Evolutionary conservation across 2,113 vertebrate genomes (phyloP).

Genomic region (Scomber colias): DNA sequence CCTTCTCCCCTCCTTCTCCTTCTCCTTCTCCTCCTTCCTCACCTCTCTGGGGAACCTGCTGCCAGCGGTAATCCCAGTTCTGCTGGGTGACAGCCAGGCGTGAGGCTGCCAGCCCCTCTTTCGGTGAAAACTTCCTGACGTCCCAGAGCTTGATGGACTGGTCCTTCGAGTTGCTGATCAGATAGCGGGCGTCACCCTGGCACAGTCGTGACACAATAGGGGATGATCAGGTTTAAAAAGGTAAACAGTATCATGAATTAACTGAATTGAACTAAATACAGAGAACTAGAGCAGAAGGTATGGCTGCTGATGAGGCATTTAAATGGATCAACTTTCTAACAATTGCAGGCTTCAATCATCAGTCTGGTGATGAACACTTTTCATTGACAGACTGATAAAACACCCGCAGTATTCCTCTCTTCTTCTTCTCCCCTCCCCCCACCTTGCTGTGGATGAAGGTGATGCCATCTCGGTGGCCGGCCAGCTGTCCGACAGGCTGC

Average conservation of each 20-base stretch:
- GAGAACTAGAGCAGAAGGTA: background rate
- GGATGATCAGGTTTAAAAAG: background rate
- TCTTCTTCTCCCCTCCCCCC: background rate
- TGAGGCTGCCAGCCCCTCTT: conserved; percentile 91
- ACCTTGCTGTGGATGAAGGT: conserved; percentile 97
- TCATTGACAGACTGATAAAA: conserved; percentile 37
- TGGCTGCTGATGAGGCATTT: background rate
- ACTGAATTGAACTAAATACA: background rate
- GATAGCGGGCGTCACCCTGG: conserved; percentile 93
- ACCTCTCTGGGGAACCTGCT: conserved; percentile 95
- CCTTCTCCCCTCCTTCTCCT: background rate
- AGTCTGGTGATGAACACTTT: background rate
- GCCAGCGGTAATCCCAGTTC: conserved; percentile 97
- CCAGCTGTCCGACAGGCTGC: conserved; percentile 92
- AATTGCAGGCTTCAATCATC: background rate
- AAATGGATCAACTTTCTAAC: no score
- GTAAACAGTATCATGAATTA: background rate
- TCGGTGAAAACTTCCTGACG: conserved; percentile 90
- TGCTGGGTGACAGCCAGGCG: conserved; percentile 93
- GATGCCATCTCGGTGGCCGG: conserved; percentile 93
- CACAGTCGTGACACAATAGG: background rate
- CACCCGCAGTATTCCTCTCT: background rate
- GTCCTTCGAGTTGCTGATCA: conserved; percentile 96
- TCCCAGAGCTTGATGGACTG: conserved; percentile 97
- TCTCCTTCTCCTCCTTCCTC: conserved; percentile 18